Percentiles rank a stretch among this genome's conserved stretches.
These are phyloP conservation scores for Xylocampa areola DNA, from an alignment of 2,888 invertebrate species.

Conservation along the genomic window DNA sequence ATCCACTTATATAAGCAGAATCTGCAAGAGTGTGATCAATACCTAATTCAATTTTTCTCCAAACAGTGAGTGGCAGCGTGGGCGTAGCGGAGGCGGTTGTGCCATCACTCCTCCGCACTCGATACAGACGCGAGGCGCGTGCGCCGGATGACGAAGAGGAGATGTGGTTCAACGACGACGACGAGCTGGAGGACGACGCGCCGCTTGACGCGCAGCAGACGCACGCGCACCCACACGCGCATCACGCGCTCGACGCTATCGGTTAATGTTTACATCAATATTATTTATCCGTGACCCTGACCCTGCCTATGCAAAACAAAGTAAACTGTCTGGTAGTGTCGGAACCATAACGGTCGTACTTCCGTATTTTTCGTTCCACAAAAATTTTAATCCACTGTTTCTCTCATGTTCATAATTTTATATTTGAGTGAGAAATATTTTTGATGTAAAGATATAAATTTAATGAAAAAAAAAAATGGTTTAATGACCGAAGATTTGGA, in stretches of 20 bases:
- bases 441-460: too few species aligned
- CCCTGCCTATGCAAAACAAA: constrained; percentile 1
- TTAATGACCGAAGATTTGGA: too few species aligned
- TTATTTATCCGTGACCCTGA: constrained; percentile 23
- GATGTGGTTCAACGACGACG: constrained; percentile 99
- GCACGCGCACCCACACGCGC: constrained; percentile 72
- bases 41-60: neutral
- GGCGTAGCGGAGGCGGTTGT: constrained; percentile 90
- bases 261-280: constrained; percentile 61
- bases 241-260: constrained; percentile 86
- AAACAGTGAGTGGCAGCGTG: constrained; percentile 81
- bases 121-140: constrained; percentile 97
- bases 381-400: too few species aligned
- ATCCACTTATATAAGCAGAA: too few species aligned
- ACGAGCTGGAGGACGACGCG: constrained; percentile 96
- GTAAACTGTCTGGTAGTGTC: neutral
- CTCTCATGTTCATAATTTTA: too few species aligned
- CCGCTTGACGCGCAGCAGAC: constrained; percentile 78
- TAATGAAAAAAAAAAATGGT: neutral
- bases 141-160: constrained; percentile 99
- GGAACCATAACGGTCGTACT: too few species aligned
- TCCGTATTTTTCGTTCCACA: too few species aligned
- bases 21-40: too few species aligned
- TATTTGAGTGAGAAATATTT: too few species aligned
- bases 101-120: constrained; percentile 94